A percentile compares a stretch with the other conserved stretches of the same genome.
Evolutionary conservation across 2,797 vertebrate genomes (phyloP).

Genomic region (Antrozous pallidus): DNA sequence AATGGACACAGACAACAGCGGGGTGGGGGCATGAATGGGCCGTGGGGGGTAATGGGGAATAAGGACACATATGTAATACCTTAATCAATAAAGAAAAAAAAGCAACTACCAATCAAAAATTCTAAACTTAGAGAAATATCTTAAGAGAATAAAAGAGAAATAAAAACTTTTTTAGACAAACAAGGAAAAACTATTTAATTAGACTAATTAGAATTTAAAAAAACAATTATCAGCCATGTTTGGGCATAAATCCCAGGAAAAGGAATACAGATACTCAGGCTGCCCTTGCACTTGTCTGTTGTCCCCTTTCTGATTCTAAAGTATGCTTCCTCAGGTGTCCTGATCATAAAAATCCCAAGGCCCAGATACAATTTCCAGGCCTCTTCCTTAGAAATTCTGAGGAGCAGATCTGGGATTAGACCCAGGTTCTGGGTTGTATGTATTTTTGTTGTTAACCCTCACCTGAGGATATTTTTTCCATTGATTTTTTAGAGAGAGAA

Average conservation of each 20-base stretch:
- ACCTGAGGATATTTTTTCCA: background rate
- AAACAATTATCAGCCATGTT: background rate
- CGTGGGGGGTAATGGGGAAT: too few relatives aligned
- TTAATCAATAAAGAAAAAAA: too few relatives aligned
- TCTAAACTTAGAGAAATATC: background rate
- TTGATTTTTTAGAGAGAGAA: background rate
- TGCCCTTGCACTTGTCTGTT: rapidly evolving
- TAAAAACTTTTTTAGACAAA: background rate
- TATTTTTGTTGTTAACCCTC: background rate
- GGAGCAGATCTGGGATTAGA: background rate
- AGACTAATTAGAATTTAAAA: background rate
- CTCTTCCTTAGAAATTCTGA: background rate
- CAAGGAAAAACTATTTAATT: background rate
- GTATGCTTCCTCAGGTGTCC: background rate
- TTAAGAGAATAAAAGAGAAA: background rate
- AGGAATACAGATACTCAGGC: rapidly evolving
- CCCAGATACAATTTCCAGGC: background rate
- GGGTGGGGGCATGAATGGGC: too few relatives aligned
- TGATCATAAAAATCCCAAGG: background rate
- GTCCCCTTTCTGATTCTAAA: rapidly evolving
- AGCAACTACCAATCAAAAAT: background rate
- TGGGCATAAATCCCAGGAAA: background rate
- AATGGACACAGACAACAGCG: too few relatives aligned
- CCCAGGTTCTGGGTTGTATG: background rate
- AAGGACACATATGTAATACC: too few relatives aligned